A percentile compares a stretch with the other conserved stretches of the same genome.
phyloP scores from a whole-genome alignment of 2,113 vertebrate genomes.

The Mionectes macconnelli region DNA sequence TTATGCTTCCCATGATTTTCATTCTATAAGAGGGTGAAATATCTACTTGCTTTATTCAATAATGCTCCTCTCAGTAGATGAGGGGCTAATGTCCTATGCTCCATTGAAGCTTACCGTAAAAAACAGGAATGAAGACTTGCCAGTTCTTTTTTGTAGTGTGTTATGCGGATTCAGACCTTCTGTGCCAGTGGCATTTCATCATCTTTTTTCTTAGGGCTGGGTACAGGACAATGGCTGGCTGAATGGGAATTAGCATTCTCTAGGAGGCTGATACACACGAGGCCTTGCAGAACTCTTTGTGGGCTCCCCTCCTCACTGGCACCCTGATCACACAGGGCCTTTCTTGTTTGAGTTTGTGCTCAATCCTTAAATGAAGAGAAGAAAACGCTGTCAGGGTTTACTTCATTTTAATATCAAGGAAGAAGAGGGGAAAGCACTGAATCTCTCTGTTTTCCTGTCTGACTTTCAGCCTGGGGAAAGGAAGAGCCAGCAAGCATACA shows the following conservation, averaged over 20 bases:
- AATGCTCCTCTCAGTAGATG: background rate
- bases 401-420: background rate
- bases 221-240: background rate
- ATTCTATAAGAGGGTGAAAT: background rate
- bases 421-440: background rate
- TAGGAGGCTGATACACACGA: accelerated
- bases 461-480: background rate
- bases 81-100: background rate
- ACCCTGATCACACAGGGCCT: background rate
- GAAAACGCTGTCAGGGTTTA: background rate
- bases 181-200: background rate
- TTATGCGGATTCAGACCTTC: background rate
- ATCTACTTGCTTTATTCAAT: background rate
- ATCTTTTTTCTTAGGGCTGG: background rate
- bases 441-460: background rate
- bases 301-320: background rate
- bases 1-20: background rate
- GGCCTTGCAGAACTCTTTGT: background rate
- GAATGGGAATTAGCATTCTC: background rate
- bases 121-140: background rate
- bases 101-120: background rate
- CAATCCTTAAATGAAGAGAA: background rate
- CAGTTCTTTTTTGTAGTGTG: background rate
- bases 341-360: background rate
- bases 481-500: background rate